Base-by-base conservation (phyloP, 2,797 vertebrate species). In the Ctenopoma multispine region DNA sequence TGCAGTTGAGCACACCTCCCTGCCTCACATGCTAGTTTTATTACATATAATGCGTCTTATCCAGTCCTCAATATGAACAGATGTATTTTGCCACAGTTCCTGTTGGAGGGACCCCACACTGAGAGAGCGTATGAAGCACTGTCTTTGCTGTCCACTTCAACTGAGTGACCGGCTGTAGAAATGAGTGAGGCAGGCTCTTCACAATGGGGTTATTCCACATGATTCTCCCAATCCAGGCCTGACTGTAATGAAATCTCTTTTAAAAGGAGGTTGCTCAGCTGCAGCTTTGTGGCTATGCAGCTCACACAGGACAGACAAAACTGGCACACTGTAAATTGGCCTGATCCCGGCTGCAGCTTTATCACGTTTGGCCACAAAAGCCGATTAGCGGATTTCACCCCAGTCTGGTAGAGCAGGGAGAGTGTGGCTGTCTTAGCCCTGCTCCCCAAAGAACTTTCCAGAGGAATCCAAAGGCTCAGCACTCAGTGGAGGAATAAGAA, bases 331-430 rank as follows among this genome's bases (percentile, higher is more conserved):
- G 79, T 85, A 88, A 91, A 92, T 89, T 88, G 87, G 86, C 79
- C 86, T 82, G 75, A 89, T 90, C 87, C 81, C 34, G 72, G 75
- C 82, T 79, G 79, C 56, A 51, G 89, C 85, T 92, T 92, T 93
- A 93, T 93, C 92, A 81, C 83, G 64, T 91, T 91, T 91, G 92
- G 87, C 89, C 87, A 91, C 89, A 75, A 92, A 93, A 93, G 91
- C 93, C 86, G 93, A 93, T 93, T 92, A 93, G 86, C 54, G 92
- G 91, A 91, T 93, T 94, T 90, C 78, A 75, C 73, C 75, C 86
- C 77, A 57, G 77, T 80, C 78, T 87, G 81, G 75, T 71, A 20
- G 83, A 83, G 85, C 72, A 48, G 80, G 84, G 87, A 80, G 70
- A 80, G 86, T 49, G 74, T 65, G 83, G 80, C 81, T 50, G 81